Conservation (phyloP, 2,888 invertebrate species). For the Disparrhopalites patrizii region DNA sequence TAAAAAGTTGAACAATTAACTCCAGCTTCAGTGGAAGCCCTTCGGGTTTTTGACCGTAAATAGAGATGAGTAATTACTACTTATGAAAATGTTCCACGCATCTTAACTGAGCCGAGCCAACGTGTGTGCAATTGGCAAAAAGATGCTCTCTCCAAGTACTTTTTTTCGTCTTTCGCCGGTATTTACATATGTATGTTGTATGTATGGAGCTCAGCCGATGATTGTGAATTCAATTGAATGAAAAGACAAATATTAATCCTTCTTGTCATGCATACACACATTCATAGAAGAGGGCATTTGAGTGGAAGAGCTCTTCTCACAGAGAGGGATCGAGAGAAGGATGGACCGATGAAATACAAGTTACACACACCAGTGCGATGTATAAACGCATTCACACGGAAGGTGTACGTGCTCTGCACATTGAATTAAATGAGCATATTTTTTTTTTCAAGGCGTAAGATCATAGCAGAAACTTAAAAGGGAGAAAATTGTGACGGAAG, state of each 20-base stretch:
- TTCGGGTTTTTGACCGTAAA: constrained; percentile 8
- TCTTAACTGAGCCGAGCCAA: too few relatives aligned
- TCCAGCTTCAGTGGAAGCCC: neutral
- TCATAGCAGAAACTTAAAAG: too few relatives aligned
- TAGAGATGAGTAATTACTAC: constrained; percentile 5
- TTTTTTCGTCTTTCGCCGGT: too few relatives aligned
- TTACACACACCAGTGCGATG: neutral
- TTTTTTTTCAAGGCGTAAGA: neutral
- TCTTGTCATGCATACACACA: neutral
- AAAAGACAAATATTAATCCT: neutral
- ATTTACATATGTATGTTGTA: too few relatives aligned
- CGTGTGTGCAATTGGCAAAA: neutral
- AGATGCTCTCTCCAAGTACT: neutral
- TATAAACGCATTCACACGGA: neutral
- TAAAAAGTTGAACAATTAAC: neutral
- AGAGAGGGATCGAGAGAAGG: too few relatives aligned
- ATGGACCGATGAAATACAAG: constrained; percentile 9
- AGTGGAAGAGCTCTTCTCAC: too few relatives aligned
- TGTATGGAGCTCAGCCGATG: neutral
- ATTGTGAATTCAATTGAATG: neutral
- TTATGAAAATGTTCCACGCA: neutral
- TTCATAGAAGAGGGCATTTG: too few relatives aligned
- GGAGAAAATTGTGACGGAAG: too few relatives aligned
- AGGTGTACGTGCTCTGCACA: constrained; percentile 20
- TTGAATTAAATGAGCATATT: constrained; percentile 7